Conservation (phyloP, 2,113 vertebrate species). For the Maccullochella peelii region DNA sequence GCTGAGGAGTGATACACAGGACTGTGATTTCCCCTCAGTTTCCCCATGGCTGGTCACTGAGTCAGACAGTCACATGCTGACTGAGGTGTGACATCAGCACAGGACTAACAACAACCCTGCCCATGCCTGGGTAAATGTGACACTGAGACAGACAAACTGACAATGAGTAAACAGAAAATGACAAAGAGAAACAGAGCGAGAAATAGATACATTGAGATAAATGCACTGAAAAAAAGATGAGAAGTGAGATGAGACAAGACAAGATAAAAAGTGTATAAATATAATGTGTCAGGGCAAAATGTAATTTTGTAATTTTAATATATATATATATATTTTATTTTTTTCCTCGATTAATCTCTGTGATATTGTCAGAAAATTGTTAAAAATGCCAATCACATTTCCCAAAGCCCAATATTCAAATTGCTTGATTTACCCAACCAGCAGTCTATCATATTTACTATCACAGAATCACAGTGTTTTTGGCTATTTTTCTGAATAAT, state of each 20-base stretch:
- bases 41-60: slow-evolving; percentile 38
- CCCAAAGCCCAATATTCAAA: background rate
- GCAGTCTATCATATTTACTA: background rate
- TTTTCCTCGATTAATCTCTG: background rate
- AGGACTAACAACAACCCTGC: slow-evolving; percentile 37
- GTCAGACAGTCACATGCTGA: slow-evolving; percentile 47
- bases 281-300: background rate
- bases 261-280: background rate
- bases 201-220: slow-evolving; percentile 12
- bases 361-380: background rate
- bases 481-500: background rate
- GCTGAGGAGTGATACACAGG: slow-evolving; percentile 32
- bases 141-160: slow-evolving; percentile 22
- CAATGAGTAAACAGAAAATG: slow-evolving; percentile 30
- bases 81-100: slow-evolving; percentile 37
- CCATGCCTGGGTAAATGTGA: slow-evolving; percentile 26
- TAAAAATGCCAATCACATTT: too few relatives aligned
- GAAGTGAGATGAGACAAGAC: background rate
- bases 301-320: too few relatives aligned
- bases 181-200: slow-evolving; percentile 27
- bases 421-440: background rate
- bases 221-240: background rate
- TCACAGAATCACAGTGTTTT: too few relatives aligned
- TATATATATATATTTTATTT: too few relatives aligned
- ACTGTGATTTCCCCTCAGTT: slow-evolving; percentile 38